Evolutionary conservation across 1,140 invertebrate genomes (phyloP), one percentile per base, ranked within the genome.

Genomic region (Solen grandis): DNA sequence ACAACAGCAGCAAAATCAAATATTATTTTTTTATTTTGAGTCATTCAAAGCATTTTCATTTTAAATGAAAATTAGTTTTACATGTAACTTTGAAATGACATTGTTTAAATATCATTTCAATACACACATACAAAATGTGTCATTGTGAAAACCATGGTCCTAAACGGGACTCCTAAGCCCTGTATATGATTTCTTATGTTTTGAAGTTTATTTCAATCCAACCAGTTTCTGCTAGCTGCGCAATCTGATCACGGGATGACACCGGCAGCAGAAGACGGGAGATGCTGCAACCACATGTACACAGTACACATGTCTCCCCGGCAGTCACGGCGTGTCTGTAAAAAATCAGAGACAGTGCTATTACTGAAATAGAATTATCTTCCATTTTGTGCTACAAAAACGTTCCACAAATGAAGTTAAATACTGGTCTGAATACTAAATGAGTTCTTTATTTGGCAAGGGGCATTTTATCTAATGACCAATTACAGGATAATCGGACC

Each of bases 391-490:
- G 41, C 52, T 33, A 31, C 65, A 65, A 66, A 68, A 78, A 66
- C 63, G 62, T 69, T 78, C 59, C 66, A 66, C 63, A 78, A 78
- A 78, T 78, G 75, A 57, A 25, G 65, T 78, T 78, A 78, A 78
- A 50, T 68, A 52, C 31, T 55, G 63, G 63, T 31, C 35, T 27
- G 75, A 68, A 78, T 78, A 66, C 75, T 10, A 36, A 78, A 78
- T 69, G 75, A 78, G 75, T 68, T 78, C 75, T 78, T 78, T 66
- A 78, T 78, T 78, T 65, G 66, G 54, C 75, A 78, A 78, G 75
- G 75, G 75, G 75, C 75, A 69, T 78, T 78, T 78, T 78, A 69
- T 78, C 75, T 78, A 78, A 78, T 68, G 75, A 78, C 75, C 75
- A 78, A 78, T 78, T 78, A 59, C 14, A 46, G 16, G 65, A 69